These are phyloP conservation scores for Furcifer pardalis DNA, from an alignment of 2,797 vertebrate species.

Conservation along the genomic window DNA sequence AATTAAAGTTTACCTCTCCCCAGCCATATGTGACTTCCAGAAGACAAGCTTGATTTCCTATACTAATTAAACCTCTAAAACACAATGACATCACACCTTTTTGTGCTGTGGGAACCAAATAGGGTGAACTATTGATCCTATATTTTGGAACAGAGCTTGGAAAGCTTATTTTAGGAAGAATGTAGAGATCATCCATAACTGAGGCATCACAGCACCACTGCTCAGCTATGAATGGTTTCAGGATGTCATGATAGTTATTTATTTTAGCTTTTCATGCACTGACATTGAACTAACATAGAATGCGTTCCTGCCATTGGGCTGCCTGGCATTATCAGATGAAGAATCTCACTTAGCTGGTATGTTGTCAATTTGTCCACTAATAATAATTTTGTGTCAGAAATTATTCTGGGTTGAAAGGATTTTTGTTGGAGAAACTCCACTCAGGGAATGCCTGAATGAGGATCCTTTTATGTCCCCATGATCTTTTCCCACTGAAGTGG, in stretches of 20 bases:
- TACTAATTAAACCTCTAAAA: conserved; percentile 77
- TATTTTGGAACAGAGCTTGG: conserved; percentile 24
- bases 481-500: too few relatives aligned
- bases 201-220: not conserved
- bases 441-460: too few relatives aligned
- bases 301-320: not conserved
- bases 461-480: too few relatives aligned
- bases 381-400: too few relatives aligned
- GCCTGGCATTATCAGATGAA: not conserved
- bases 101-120: conserved; percentile 33
- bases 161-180: not conserved
- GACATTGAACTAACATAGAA: conserved; percentile 39
- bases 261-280: not conserved
- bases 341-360: not conserved
- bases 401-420: too few relatives aligned
- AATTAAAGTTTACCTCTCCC: conserved; percentile 76
- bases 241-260: not conserved
- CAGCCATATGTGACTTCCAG: conserved; percentile 73
- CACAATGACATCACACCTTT: conserved; percentile 63
- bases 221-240: not conserved
- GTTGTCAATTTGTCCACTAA: not conserved
- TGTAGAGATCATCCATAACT: not conserved
- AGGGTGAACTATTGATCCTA: conserved; percentile 45
- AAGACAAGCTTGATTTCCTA: conserved; percentile 72
- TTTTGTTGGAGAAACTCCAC: too few relatives aligned